Conservation (phyloP, 1,140 invertebrate genomes). For the Cecropterus lyciades region DNA sequence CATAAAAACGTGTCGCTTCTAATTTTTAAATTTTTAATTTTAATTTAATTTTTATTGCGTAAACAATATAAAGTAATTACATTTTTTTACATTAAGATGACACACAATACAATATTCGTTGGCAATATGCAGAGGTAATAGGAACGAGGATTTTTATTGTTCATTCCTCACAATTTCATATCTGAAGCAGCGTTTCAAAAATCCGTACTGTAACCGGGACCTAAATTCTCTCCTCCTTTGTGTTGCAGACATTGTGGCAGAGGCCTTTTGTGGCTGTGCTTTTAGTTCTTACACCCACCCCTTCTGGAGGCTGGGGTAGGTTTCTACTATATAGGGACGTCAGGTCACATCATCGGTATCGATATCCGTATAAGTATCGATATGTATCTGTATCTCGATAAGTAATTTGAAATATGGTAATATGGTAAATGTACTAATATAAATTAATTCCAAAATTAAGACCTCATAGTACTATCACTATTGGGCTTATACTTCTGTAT, state of each 20-base stretch:
- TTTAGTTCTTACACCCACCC: conserved; percentile 75
- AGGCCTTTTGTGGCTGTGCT: conserved; percentile 76
- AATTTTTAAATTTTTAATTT: no score
- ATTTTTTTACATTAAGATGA: neutral
- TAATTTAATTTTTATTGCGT: no score
- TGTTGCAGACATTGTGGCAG: conserved; percentile 58
- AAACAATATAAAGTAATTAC: neutral
- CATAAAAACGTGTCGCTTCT: no score
- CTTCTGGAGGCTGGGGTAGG: conserved; percentile 34
- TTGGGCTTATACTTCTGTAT: no score
- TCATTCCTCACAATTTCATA: conserved; percentile 27
- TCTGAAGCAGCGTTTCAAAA: conserved; percentile 15
- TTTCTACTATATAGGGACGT: conserved; percentile 36
- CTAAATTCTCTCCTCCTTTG: conserved; percentile 52
- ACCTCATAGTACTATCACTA: no score
- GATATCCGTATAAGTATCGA: neutral
- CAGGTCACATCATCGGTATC: neutral
- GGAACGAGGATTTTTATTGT: conserved; percentile 11
- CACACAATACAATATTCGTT: neutral
- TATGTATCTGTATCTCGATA: no score
- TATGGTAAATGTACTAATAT: no score
- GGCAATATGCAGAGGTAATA: neutral
- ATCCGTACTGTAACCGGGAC: conserved; percentile 21
- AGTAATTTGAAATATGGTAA: no score
- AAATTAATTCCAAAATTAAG: no score